Percentiles rank a stretch among this genome's conserved stretches.
Conservation (phyloP, 2,113 vertebrate species). For the Odontophorus gujanensis region DNA sequence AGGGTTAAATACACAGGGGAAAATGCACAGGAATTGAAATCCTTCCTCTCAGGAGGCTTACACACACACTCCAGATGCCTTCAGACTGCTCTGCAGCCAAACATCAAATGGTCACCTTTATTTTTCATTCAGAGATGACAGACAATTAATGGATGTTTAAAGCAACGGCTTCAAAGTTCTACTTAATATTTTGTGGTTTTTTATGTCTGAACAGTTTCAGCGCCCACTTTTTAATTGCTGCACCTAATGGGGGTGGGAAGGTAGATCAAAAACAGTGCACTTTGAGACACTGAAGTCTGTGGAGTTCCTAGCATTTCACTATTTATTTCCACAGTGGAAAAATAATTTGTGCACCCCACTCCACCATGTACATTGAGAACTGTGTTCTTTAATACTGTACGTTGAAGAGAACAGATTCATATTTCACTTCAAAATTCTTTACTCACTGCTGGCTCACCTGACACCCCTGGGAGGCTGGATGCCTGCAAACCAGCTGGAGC, state of each 20-base stretch:
- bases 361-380: neutral
- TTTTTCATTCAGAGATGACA: neutral
- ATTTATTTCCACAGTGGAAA: constrained; percentile 56
- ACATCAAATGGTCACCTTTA: no score
- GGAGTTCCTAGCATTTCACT: constrained; percentile 38
- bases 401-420: neutral
- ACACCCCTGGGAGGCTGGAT: neutral
- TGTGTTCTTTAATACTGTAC: neutral
- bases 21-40: no score
- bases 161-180: neutral
- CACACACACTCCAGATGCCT: no score
- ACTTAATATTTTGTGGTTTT: neutral
- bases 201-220: constrained; percentile 8
- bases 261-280: constrained; percentile 42
- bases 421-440: neutral
- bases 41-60: no score
- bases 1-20: no score
- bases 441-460: neutral
- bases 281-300: constrained; percentile 43
- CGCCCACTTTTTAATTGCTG: constrained; percentile 65
- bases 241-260: constrained; percentile 23
- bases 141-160: constrained; percentile 17
- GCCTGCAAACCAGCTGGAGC: neutral
- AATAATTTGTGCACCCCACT: neutral
- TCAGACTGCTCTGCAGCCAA: no score